Evolutionary conservation across 37 sponge, comb jelly and placozoan species (phyloP).

Genomic region (Agelas oroides): DNA sequence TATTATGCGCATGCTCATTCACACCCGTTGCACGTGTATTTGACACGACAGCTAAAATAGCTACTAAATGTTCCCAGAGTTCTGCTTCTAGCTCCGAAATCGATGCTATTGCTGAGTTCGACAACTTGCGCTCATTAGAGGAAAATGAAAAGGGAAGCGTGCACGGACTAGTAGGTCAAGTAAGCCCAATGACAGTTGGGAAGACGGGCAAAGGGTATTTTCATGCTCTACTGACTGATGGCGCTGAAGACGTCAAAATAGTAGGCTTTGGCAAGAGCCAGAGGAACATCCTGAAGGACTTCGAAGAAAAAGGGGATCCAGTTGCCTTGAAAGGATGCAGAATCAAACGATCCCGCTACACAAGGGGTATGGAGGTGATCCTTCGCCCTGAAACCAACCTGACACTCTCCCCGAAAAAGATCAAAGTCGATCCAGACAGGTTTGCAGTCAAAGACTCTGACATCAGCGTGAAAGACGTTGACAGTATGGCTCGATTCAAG

Average conservation of each 20-base stretch:
- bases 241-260: background rate
- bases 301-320: background rate
- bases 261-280: constrained; percentile 6
- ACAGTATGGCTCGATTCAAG: constrained; percentile 7
- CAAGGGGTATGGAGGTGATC: background rate
- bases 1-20: too few species aligned
- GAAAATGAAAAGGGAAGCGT: constrained; percentile 5
- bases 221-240: constrained; percentile 2
- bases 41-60: too few species aligned
- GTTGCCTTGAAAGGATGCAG: constrained; percentile 1
- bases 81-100: too few species aligned
- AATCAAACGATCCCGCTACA: constrained; percentile 5
- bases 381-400: constrained; percentile 3
- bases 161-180: constrained; percentile 3
- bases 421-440: background rate
- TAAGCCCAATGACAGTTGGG: constrained; percentile 6
- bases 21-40: too few species aligned
- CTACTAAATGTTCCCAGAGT: too few species aligned
- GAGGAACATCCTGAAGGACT: constrained; percentile 3
- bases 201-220: constrained; percentile 5
- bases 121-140: too few species aligned
- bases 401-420: constrained; percentile 3
- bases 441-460: constrained; percentile 10
- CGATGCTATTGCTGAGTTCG: too few species aligned
- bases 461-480: constrained; percentile 11